Evolutionary conservation across 2,113 vertebrate genomes (phyloP).

Genomic region (Parus major): DNA sequence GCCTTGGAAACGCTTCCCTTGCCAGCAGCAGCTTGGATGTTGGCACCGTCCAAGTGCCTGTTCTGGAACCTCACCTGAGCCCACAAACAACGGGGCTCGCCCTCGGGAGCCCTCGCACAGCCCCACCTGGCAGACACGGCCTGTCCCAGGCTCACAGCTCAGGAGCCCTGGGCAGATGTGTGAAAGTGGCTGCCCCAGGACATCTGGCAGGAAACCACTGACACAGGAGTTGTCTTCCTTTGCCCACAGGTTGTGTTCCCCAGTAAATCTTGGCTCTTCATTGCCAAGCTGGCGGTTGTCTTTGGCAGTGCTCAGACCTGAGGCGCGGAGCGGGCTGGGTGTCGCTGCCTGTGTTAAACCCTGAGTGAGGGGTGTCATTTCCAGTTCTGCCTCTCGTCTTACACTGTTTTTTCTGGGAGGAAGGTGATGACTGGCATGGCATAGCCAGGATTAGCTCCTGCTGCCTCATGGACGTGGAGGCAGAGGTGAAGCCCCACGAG

Average conservation of each 20-base stretch:
- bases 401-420: not conserved
- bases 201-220: not conserved
- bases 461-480: not conserved
- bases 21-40: not conserved
- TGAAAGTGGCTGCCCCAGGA: not conserved
- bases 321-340: rapidly evolving
- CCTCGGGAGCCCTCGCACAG: rapidly evolving
- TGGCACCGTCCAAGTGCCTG: not conserved
- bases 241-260: not conserved
- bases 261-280: not conserved
- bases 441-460: rapidly evolving
- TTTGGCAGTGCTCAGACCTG: not conserved
- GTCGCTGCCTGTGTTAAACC: not conserved
- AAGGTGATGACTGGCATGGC: not conserved
- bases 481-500: not conserved
- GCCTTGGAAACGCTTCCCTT: not conserved
- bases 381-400: not conserved
- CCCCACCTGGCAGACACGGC: rapidly evolving
- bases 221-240: not conserved
- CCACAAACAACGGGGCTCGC: rapidly evolving
- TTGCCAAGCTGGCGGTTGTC: not conserved
- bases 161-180: not conserved
- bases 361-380: rapidly evolving
- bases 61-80: not conserved
- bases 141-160: not conserved